These are phyloP conservation scores for Sylvilagus bachmani DNA, from an alignment of 2,113 vertebrate genomes.

Conservation along the genomic window DNA sequence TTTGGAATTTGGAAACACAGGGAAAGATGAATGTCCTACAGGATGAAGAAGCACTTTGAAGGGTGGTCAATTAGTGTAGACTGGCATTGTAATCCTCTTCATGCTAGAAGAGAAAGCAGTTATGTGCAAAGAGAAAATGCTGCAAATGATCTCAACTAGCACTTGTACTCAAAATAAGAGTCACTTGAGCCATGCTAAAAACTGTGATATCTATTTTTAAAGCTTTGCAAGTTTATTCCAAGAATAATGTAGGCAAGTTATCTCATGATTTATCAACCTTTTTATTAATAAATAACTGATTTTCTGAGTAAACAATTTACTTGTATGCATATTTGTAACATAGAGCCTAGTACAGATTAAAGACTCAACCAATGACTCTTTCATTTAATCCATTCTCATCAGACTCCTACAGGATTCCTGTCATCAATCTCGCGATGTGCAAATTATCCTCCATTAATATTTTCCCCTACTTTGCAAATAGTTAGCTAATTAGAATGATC, in stretches of 20 bases:
- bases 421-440: background rate
- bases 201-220: background rate
- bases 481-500: background rate
- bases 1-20: background rate
- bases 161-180: background rate
- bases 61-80: background rate
- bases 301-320: slow-evolving; percentile 34
- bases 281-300: background rate
- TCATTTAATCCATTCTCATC: background rate
- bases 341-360: background rate
- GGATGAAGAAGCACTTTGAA: background rate
- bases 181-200: background rate
- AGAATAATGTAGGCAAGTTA: background rate
- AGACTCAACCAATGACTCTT: slow-evolving; percentile 12
- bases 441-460: background rate
- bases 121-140: background rate
- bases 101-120: background rate
- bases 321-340: background rate
- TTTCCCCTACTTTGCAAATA: background rate
- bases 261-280: slow-evolving; percentile 51
- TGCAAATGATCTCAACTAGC: background rate
- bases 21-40: background rate
- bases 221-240: background rate
- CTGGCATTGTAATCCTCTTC: background rate
- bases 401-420: background rate